phyloP scores from a whole-genome alignment of 2,888 invertebrate species.

The Yponomeuta malinellus region DNA sequence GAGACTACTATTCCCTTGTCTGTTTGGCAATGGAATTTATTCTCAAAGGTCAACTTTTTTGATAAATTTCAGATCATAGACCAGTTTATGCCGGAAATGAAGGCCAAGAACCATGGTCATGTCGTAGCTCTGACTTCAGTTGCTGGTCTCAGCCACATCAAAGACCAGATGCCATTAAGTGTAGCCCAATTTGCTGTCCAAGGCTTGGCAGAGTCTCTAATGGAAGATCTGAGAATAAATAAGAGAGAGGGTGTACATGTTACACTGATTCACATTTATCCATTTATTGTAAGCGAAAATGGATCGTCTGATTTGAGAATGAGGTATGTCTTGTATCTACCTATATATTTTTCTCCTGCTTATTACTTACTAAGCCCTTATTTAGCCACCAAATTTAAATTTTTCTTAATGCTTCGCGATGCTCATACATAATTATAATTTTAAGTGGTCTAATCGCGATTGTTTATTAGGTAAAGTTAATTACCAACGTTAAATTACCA shows the following conservation, averaged over 20 bases:
- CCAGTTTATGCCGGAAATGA: conserved; percentile 77
- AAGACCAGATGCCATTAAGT: conserved; percentile 76
- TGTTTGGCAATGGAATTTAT: too few relatives aligned
- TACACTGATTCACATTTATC: conserved; percentile 78
- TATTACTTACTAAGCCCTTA: neutral
- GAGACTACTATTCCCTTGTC: too few relatives aligned
- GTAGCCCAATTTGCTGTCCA: conserved; percentile 81
- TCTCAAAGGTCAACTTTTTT: too few relatives aligned
- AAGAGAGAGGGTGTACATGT: conserved; percentile 74
- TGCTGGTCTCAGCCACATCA: conserved; percentile 76
- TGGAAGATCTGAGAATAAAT: conserved; percentile 75
- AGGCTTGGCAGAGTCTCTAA: conserved; percentile 78
- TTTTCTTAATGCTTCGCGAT: too few relatives aligned
- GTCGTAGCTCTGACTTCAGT: conserved; percentile 78
- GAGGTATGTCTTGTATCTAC: conserved; percentile 47
- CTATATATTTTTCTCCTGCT: neutral
- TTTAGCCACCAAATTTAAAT: too few relatives aligned
- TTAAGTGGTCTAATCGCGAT: too few relatives aligned
- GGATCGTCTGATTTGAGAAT: conserved; percentile 71
- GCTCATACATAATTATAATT: too few relatives aligned
- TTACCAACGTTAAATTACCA: too few relatives aligned
- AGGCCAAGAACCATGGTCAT: conserved; percentile 74
- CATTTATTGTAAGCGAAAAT: conserved; percentile 75
- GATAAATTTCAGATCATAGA: conserved; percentile 67
- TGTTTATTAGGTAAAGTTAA: too few relatives aligned